These are phyloP conservation scores for Chironomus tentans DNA, from an alignment of 2,888 invertebrate genomes.

Conservation along the genomic window DNA sequence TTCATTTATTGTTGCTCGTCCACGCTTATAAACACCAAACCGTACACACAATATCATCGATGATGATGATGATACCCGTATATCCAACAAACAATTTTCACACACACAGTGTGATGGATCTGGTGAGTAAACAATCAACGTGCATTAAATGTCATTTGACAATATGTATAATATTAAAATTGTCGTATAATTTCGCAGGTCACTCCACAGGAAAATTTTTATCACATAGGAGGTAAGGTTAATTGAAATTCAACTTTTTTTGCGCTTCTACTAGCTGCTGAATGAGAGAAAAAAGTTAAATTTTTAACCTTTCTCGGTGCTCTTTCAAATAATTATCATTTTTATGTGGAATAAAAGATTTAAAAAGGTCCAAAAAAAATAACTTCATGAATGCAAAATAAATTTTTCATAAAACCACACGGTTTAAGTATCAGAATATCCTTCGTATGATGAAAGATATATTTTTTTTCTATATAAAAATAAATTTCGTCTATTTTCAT, in stretches of 20 bases:
- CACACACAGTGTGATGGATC: slow-evolving; percentile 83
- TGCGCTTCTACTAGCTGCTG: not conserved
- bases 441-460: slow-evolving; percentile 15
- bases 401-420: slow-evolving; percentile 26
- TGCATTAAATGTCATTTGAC: not conserved
- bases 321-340: slow-evolving; percentile 19
- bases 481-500: not conserved
- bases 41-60: not conserved
- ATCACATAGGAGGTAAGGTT: slow-evolving; percentile 85
- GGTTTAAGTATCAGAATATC: slow-evolving; percentile 23
- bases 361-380: slow-evolving; percentile 11
- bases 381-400: slow-evolving; percentile 14
- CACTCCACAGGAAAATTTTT: slow-evolving; percentile 98
- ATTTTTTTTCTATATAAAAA: not conserved
- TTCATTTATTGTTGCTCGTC: not conserved
- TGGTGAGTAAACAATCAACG: slow-evolving; percentile 43
- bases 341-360: slow-evolving; percentile 26
- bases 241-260: slow-evolving; percentile 26
- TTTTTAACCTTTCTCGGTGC: slow-evolving; percentile 8
- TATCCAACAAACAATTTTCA: not conserved
- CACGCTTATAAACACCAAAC: not conserved
- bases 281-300: no score
- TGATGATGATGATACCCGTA: not conserved
- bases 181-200: slow-evolving; percentile 5
- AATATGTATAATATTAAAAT: slow-evolving; percentile 43